Evolutionary conservation across 2,113 vertebrate species (phyloP), one percentile per base, ranked within the genome.

Genomic region (Barnardius zonarius): DNA sequence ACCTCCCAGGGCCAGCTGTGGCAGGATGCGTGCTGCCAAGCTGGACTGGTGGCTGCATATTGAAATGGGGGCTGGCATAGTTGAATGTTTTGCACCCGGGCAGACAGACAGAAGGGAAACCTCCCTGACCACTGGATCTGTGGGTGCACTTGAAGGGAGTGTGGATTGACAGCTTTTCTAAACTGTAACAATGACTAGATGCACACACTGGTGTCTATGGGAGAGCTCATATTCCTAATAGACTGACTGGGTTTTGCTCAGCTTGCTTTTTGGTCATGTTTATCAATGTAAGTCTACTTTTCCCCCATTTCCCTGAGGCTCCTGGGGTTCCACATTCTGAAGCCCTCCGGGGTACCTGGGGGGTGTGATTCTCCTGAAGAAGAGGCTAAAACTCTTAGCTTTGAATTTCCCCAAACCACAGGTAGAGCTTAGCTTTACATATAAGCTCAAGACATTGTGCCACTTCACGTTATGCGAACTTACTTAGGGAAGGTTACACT

Each of bases 201-300:
- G 1, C 37, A 39, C 27, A 78, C 27, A 33, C 5, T 3, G 0
- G 37, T 7, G 1, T 39, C 9, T 48, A 6, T 30, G n/a, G 13
- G 41, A 92, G 51, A 43, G 48, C 17, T 94, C 37, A 35, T 17
- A 49, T 39, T 87, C 28, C 41, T 87, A n/a, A 51, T 2, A 52
- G 37, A 57, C 9, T 35, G 23, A n/a, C 6, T 51, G 19, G 17
- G 6, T 44, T 82, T 83, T 87, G 14, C 52, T 68, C 41, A 63
- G 55, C 37, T 33, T 68, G 43, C 24, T n/a, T 43, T 87, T 61
- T 61, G n/a, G 17, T 66, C 46, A 28, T 0, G 0, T 33, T 83
- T 49, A 39, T 55, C 24, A 39, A 39, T 19, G 28, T 66, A 54
- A 31, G 8, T 43, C 57, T 86, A 31, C 46, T 64, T 41, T 64